Conservation (phyloP, 2,113 vertebrate species). For the Chaenocephalus aceratus region DNA sequence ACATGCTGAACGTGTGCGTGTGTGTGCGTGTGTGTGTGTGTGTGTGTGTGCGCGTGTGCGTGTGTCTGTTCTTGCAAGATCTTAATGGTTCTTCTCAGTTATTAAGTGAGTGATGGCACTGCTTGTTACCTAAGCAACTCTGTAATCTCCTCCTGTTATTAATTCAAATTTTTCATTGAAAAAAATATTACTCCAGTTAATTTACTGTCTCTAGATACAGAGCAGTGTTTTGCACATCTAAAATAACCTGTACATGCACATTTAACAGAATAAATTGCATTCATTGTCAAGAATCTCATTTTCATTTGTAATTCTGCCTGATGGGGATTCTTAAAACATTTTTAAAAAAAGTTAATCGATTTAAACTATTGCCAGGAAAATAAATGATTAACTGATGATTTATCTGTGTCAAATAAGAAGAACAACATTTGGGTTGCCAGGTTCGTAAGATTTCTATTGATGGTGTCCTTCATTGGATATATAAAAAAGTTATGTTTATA, state of each 20-base stretch:
- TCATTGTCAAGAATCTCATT: neutral
- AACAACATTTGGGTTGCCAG: neutral
- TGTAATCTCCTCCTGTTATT: neutral
- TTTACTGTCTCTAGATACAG: neutral
- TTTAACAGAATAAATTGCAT: neutral
- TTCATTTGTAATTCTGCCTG: neutral
- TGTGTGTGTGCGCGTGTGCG: neutral
- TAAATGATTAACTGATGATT: neutral
- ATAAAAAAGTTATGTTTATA: neutral
- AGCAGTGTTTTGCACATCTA: neutral
- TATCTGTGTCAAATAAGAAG: neutral
- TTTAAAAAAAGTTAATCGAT: neutral
- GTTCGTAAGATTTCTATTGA: neutral
- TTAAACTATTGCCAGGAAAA: neutral
- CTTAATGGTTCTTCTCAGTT: neutral
- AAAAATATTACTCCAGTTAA: neutral
- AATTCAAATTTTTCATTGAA: neutral
- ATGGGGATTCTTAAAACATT: neutral
- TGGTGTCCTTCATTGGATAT: neutral
- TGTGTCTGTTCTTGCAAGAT: neutral
- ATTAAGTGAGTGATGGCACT: neutral
- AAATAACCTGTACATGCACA: neutral
- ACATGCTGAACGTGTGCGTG: neutral
- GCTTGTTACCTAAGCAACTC: conserved; percentile 7
- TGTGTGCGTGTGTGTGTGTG: neutral